phyloP scores from a whole-genome alignment of 2,797 vertebrate genomes.

The Scolopax bukidnonensis region DNA sequence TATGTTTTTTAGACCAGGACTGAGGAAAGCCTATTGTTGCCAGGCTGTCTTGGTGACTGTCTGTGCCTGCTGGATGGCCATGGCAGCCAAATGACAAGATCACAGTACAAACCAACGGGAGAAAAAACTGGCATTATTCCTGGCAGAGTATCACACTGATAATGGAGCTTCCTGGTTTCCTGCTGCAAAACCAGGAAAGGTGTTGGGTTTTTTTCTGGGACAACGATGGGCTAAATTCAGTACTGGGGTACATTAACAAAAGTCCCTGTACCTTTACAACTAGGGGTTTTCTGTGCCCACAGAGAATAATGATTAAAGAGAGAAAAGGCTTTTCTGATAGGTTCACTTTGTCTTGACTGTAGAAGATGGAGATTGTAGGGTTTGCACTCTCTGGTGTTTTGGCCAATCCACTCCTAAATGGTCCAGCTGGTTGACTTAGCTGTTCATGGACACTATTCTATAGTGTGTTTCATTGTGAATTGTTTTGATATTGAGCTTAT shows the following conservation, averaged over 20 bases:
- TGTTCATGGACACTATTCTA: not conserved
- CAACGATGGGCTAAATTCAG: not conserved
- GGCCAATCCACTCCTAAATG: not conserved
- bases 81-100: not conserved
- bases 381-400: not conserved
- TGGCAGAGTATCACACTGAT: not conserved
- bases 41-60: not conserved
- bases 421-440: not conserved
- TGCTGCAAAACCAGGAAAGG: not conserved
- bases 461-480: not conserved
- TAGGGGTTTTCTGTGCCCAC: not conserved
- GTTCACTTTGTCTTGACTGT: not conserved
- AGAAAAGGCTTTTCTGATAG: not conserved
- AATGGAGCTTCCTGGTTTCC: not conserved
- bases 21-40: rapidly evolving
- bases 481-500: not conserved
- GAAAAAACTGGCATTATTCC: not conserved
- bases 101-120: not conserved
- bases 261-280: not conserved
- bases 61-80: rapidly evolving
- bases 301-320: not conserved
- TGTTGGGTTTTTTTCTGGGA: not conserved
- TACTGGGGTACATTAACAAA: not conserved
- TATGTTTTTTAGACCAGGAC: not conserved
- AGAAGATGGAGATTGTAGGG: rapidly evolving